phyloP scores from a whole-genome alignment of 2,888 invertebrate genomes.

The Tortrix viridana region DNA sequence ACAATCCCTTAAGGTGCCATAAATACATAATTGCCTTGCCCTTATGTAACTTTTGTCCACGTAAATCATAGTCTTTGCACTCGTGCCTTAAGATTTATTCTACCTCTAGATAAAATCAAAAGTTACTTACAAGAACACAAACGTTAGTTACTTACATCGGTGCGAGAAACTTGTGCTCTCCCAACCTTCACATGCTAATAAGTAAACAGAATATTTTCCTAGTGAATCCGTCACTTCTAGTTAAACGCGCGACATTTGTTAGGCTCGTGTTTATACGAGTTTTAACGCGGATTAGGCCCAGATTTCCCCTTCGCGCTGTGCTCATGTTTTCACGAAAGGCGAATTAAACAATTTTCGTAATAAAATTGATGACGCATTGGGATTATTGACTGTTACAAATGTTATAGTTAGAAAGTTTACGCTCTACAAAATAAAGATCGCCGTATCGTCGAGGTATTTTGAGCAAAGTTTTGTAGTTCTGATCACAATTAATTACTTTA shows the following conservation, averaged over 20 bases:
- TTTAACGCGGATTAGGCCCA: conserved; percentile 26
- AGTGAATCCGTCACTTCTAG: conserved; percentile 18
- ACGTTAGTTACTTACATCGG: too few relatives aligned
- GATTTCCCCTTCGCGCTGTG: neutral
- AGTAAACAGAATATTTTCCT: conserved; percentile 3
- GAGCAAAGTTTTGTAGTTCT: too few relatives aligned
- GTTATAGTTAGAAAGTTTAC: too few relatives aligned
- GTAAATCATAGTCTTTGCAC: too few relatives aligned
- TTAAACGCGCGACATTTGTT: conserved; percentile 26
- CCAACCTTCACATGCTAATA: neutral
- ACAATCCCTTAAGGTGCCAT: too few relatives aligned
- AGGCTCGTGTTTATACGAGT: conserved; percentile 25
- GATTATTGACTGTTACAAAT: too few relatives aligned
- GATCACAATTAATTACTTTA: too few relatives aligned
- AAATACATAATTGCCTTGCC: too few relatives aligned
- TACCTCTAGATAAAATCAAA: neutral
- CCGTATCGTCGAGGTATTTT: too few relatives aligned
- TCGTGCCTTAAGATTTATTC: too few relatives aligned
- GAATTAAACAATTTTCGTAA: neutral
- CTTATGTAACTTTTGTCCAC: too few relatives aligned
- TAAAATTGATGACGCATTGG: neutral
- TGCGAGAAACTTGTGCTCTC: conserved; percentile 1
- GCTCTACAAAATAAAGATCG: too few relatives aligned
- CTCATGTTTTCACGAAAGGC: neutral
- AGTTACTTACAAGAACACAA: neutral